These are phyloP conservation scores for Hozukius guyotensis DNA, from an alignment of 2,797 vertebrate species.

Conservation along the genomic window DNA sequence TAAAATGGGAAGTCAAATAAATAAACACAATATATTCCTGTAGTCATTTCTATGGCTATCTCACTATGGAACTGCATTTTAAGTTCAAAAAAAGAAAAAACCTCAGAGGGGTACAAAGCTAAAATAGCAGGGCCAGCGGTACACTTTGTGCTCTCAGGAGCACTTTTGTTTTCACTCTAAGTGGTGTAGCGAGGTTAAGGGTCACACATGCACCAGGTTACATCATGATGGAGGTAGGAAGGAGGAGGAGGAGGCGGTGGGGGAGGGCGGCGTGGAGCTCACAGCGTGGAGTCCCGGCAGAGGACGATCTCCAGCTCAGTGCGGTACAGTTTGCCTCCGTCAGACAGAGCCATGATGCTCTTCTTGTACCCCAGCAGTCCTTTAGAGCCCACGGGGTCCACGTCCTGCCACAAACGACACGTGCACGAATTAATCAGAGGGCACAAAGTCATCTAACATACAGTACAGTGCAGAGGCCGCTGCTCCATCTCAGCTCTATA, in stretches of 20 bases:
- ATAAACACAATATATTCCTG: slow-evolving; percentile 38
- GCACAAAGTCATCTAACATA: not conserved
- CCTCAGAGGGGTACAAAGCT: slow-evolving; percentile 16
- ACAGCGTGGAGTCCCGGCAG: slow-evolving; percentile 91
- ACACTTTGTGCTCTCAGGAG: slow-evolving; percentile 58
- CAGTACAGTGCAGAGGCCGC: slow-evolving; percentile 14
- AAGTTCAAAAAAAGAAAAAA: slow-evolving; percentile 7
- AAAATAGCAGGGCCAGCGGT: slow-evolving; percentile 50
- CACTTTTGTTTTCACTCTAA: slow-evolving; percentile 59
- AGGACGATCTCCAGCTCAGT: slow-evolving; percentile 96
- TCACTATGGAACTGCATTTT: slow-evolving; percentile 33
- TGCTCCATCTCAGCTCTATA: slow-evolving; percentile 45
- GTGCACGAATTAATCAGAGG: slow-evolving; percentile 1
- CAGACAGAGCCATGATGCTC: slow-evolving; percentile 95
- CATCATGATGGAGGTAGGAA: slow-evolving; percentile 49
- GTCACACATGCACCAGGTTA: slow-evolving; percentile 81
- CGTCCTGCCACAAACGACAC: slow-evolving; percentile 79
- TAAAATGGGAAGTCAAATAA: slow-evolving; percentile 48
- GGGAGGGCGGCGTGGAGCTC: slow-evolving; percentile 69
- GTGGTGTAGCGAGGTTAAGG: slow-evolving; percentile 51
- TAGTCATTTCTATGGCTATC: slow-evolving; percentile 16
- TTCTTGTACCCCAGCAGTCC: slow-evolving; percentile 89
- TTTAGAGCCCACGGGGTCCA: slow-evolving; percentile 86
- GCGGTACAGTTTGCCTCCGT: slow-evolving; percentile 93
- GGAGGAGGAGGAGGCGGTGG: slow-evolving; percentile 5